Percentiles rank a stretch among this genome's conserved stretches.
These are phyloP conservation scores for Neodiprion fabricii DNA, from an alignment of 1,140 invertebrate species.

Conservation along the genomic window DNA sequence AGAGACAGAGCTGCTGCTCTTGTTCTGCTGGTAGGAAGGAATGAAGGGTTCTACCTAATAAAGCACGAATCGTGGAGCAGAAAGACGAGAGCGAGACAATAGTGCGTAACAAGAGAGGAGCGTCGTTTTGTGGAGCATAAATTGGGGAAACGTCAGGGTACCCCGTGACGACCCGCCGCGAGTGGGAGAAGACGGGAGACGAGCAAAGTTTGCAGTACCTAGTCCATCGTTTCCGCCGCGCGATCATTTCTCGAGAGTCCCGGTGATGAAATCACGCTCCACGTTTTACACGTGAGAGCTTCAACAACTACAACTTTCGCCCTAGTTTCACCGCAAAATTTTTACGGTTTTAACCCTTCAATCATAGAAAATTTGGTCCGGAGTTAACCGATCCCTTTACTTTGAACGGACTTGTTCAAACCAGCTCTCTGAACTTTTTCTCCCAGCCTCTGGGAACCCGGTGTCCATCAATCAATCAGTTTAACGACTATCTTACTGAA, in stretches of 20 bases:
- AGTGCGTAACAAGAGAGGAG: slow-evolving; percentile 48
- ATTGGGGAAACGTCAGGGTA: slow-evolving; percentile 3
- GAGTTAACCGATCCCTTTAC: no score
- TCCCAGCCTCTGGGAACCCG: no score
- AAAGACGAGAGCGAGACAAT: slow-evolving; percentile 40
- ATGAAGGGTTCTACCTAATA: slow-evolving; percentile 9
- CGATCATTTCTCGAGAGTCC: neutral
- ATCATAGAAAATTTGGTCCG: no score
- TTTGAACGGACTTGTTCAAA: no score
- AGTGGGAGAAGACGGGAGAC: neutral
- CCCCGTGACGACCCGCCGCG: neutral
- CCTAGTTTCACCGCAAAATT: no score
- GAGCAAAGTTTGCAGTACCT: neutral
- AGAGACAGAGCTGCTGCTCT: neutral
- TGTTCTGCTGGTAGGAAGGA: neutral
- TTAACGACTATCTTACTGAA: neutral
- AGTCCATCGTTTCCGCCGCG: neutral
- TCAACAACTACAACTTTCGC: neutral
- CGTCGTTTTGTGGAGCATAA: slow-evolving; percentile 32
- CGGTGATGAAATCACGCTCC: neutral
- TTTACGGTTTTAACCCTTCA: no score
- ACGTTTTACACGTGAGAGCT: neutral
- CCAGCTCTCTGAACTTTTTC: no score
- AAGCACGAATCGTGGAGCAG: slow-evolving; percentile 12
- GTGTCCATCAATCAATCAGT: no score